phyloP scores from a whole-genome alignment of 2,797 vertebrate genomes.

The Cuniculus paca region DNA sequence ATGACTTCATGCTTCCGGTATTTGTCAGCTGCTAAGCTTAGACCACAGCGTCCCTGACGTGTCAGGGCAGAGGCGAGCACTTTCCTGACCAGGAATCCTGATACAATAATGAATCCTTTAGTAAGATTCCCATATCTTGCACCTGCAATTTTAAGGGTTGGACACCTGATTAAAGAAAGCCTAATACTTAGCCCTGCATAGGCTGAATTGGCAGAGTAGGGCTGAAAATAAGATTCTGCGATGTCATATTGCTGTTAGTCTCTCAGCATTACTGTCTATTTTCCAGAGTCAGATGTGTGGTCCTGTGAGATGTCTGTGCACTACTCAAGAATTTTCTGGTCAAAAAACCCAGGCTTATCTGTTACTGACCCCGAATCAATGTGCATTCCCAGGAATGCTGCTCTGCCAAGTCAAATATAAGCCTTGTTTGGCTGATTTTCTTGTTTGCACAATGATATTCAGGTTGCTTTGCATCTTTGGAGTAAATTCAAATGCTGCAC shows the following conservation, averaged over 20 bases:
- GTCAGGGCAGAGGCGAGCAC: background rate
- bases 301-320: background rate
- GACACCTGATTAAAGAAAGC: background rate
- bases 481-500: background rate
- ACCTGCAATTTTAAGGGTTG: slow-evolving; percentile 11
- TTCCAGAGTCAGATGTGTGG: background rate
- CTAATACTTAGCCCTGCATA: background rate
- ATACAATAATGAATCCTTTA: background rate
- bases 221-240: background rate
- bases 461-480: background rate
- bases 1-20: background rate
- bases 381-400: background rate
- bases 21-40: background rate
- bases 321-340: background rate
- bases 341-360: background rate
- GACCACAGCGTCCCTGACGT: background rate
- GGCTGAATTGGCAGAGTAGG: background rate
- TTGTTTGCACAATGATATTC: background rate
- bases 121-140: background rate
- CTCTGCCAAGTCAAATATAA: background rate
- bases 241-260: background rate
- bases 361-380: background rate
- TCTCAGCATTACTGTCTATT: background rate
- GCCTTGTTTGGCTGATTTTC: background rate
- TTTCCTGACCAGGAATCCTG: background rate